A percentile compares a stretch with the other conserved stretches of the same genome.
Conservation (phyloP, 92 coral and sea anemone genomes). For the Epizoanthus illoricatus region DNA sequence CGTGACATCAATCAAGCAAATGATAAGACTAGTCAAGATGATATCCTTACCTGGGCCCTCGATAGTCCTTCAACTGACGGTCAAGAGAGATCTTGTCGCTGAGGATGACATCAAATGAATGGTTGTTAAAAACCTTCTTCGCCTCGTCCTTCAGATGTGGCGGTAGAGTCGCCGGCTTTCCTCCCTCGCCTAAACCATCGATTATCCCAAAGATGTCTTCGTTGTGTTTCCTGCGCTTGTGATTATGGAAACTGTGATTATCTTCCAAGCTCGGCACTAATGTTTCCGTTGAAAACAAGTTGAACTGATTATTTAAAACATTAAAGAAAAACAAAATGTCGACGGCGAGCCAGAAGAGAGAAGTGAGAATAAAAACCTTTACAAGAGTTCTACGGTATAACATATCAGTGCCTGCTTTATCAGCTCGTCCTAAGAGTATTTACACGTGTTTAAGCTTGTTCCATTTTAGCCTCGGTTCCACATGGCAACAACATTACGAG, state of each 20-base stretch:
- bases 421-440: background rate
- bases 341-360: conserved; percentile 81
- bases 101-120: conserved; percentile 80
- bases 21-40: background rate
- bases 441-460: conserved; percentile 10
- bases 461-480: background rate
- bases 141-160: conserved; percentile 59
- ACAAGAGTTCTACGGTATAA: conserved; percentile 68
- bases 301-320: conserved; percentile 61
- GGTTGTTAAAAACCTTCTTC: conserved; percentile 71
- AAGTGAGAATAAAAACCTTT: conserved; percentile 73
- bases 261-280: conserved; percentile 52
- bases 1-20: background rate
- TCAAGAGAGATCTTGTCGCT: conserved; percentile 80
- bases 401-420: conserved; percentile 1
- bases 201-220: conserved; percentile 44
- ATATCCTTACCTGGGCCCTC: conserved; percentile 84
- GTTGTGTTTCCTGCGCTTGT: conserved; percentile 5
- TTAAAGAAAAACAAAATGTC: conserved; percentile 71
- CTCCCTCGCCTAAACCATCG: conserved; percentile 78
- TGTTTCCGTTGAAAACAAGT: conserved; percentile 63
- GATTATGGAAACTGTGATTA: background rate
- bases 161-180: conserved; percentile 72
- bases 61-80: conserved; percentile 65
- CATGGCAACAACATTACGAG: background rate